Conservation (phyloP, 1,140 invertebrate genomes). For the Trichomalopsis sarcophagae region DNA sequence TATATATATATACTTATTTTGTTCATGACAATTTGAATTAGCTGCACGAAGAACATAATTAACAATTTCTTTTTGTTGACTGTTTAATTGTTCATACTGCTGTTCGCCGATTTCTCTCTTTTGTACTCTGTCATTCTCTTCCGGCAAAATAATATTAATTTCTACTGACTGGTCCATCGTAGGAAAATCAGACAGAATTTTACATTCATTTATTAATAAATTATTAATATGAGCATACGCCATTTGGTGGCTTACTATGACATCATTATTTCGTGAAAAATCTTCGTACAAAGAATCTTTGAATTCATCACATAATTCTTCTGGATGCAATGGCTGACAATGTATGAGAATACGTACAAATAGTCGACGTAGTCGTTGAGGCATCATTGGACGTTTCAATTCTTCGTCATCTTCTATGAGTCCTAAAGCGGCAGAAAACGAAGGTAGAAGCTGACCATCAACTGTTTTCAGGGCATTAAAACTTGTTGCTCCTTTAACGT, state of each 20-base stretch:
- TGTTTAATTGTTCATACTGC: conserved; percentile 42
- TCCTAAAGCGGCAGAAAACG: conserved; percentile 59
- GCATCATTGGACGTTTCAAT: conserved; percentile 53
- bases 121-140: neutral
- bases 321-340: conserved; percentile 36
- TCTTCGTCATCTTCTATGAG: conserved; percentile 64
- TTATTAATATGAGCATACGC: conserved; percentile 39
- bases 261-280: conserved; percentile 24
- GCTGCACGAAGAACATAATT: neutral
- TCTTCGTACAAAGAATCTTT: conserved; percentile 45
- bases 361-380: conserved; percentile 30
- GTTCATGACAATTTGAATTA: too few species aligned
- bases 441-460: conserved; percentile 55
- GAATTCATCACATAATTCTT: conserved; percentile 46
- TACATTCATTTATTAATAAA: conserved; percentile 30
- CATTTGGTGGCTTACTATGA: neutral
- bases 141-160: conserved; percentile 20
- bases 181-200: conserved; percentile 23
- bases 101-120: neutral
- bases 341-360: conserved; percentile 47
- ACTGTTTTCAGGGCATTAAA: conserved; percentile 65
- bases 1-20: conserved; percentile 35
- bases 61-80: conserved; percentile 45
- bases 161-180: neutral
- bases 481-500: conserved; percentile 58